phyloP scores from a whole-genome alignment of 2,113 vertebrate genomes.

The Turdus rufiventris region DNA sequence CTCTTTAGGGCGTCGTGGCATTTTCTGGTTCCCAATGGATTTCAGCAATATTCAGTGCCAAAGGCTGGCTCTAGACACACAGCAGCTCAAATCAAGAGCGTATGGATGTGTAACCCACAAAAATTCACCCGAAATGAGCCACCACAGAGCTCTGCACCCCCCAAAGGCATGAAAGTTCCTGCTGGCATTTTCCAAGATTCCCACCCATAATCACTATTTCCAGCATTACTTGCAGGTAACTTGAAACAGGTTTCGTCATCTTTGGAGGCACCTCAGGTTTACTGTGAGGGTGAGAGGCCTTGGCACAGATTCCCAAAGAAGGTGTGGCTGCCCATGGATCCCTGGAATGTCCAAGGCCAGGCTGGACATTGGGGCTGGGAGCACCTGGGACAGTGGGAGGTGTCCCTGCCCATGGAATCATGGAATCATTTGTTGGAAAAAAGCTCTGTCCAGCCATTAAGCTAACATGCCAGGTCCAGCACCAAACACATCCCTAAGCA shows the following conservation, averaged over 20 bases:
- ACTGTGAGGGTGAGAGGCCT: not conserved
- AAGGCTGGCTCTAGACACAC: not conserved
- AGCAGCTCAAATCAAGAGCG: not conserved
- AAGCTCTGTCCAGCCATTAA: too few species aligned
- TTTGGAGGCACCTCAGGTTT: not conserved
- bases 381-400: accelerated
- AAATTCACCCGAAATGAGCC: not conserved
- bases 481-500: not conserved
- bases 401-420: not conserved
- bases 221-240: not conserved
- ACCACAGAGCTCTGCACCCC: not conserved
- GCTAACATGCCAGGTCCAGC: not conserved
- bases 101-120: not conserved
- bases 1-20: not conserved
- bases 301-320: not conserved
- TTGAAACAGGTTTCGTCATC: not conserved
- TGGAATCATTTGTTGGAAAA: not conserved
- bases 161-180: not conserved
- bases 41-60: not conserved
- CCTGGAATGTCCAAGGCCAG: not conserved
- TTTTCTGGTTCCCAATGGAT: not conserved
- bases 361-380: not conserved
- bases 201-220: not conserved
- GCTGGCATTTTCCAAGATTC: not conserved
- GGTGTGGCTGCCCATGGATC: not conserved